Base-by-base conservation (phyloP, 2,888 invertebrate species). In the Ennomos erosarius region DNA sequence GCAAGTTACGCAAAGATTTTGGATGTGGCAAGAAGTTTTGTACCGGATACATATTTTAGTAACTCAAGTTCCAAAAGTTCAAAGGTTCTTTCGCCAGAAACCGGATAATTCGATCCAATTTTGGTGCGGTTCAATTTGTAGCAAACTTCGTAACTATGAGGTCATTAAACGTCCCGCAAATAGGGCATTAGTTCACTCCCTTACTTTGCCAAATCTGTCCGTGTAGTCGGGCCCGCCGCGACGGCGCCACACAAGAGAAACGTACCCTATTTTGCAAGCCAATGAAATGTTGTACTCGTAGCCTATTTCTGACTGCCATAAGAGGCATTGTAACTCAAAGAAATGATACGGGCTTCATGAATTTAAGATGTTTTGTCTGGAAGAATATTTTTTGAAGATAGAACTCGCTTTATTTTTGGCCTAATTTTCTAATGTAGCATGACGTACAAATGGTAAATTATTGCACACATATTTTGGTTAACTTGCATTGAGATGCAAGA, bases 221-320 rank as follows among this genome's bases (percentile, higher is more conserved):
- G 71, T 65, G 26, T 47, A 70, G 74, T 39, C 72, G 64, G 60
- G 65, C 62, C 54, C 68, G 62, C 39, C 62, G 62, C 62, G 67
- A 53, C 65, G 76, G 73, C 79, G 79, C 78, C 77, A 57, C 60
- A 65, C 68, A 6, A 5, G 62, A 69, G 40, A 43, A 55, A 67
- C 67, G 62, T 74, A 69, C 72, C 76, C 70, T 75, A 77, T 81
- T 81, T 80, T 72, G 70, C 65, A 71, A 74, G 68, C 73, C 64
- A 67, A 68, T 67, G 62, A 49, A 54, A 54, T 40, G 47, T 38
- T 44, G 59, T 75, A 68, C 71, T 67, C 67, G 53, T 74, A 80
- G 75, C 76, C 79, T 74, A 78, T 71, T 75, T 82, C 70, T 70
- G 26, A 55, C 73, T 82, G 80, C 77, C 81, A 83, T 81, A 78